phyloP scores from a whole-genome alignment of 2,888 invertebrate genomes.

The Lycocerus yunnanus region DNA sequence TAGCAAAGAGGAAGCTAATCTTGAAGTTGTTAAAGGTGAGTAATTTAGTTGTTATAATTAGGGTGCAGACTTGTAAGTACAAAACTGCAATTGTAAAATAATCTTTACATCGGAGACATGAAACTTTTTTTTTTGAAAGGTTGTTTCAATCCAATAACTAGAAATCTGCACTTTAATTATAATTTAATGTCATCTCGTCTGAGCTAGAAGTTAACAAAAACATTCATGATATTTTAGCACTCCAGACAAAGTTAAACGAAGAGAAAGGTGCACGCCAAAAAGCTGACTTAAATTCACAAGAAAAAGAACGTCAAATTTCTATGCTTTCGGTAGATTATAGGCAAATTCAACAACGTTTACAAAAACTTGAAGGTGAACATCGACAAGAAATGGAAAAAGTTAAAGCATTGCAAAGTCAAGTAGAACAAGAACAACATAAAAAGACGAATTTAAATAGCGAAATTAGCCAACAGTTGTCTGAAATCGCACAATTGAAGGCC shows the following conservation, averaged over 20 bases:
- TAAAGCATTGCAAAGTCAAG: slow-evolving; percentile 78
- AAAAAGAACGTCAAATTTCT: slow-evolving; percentile 91
- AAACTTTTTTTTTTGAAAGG: too few relatives aligned
- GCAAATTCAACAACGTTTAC: slow-evolving; percentile 89
- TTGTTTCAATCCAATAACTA: too few relatives aligned
- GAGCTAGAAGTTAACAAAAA: neutral
- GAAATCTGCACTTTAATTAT: neutral
- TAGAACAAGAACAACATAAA: slow-evolving; percentile 91
- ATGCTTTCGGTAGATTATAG: slow-evolving; percentile 94
- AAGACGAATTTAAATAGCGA: slow-evolving; percentile 84
- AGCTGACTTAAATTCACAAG: slow-evolving; percentile 85
- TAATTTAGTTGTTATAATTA: neutral
- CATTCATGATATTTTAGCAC: slow-evolving; percentile 61
- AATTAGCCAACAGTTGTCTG: slow-evolving; percentile 70
- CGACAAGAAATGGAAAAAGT: slow-evolving; percentile 87
- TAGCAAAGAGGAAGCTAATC: slow-evolving; percentile 89
- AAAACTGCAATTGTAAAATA: too few relatives aligned
- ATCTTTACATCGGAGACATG: too few relatives aligned
- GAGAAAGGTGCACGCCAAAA: slow-evolving; percentile 87
- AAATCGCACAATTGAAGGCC: slow-evolving; percentile 71
- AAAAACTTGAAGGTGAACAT: slow-evolving; percentile 90
- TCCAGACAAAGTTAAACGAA: slow-evolving; percentile 90
- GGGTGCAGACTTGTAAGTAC: neutral
- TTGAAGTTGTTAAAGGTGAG: slow-evolving; percentile 89
- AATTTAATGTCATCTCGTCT: neutral